Evolutionary conservation across 2,888 invertebrate genomes (phyloP).

Genomic region (Dendrolimus pini): DNA sequence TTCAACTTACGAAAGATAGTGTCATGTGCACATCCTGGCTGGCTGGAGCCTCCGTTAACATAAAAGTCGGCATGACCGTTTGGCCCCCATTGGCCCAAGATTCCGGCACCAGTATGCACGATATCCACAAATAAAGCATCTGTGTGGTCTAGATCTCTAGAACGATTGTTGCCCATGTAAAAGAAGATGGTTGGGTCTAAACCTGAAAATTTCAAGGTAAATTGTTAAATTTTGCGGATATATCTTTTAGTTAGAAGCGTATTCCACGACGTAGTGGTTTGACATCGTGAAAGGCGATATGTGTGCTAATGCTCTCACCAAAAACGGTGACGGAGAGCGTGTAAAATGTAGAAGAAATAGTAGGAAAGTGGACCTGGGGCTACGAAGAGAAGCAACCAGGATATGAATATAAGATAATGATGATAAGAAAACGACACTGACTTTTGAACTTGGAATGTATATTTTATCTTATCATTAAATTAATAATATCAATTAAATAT

Average conservation of each 20-base stretch:
- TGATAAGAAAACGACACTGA: too few species aligned
- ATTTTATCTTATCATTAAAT: neutral
- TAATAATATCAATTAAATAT: neutral
- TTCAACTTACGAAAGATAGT: constrained; percentile 85
- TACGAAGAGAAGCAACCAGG: too few species aligned
- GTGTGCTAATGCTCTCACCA: too few species aligned
- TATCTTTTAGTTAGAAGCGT: too few species aligned
- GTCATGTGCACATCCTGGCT: constrained; percentile 89
- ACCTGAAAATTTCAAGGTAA: constrained; percentile 55
- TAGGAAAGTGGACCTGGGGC: too few species aligned
- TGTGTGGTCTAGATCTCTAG: constrained; percentile 85
- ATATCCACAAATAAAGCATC: constrained; percentile 91
- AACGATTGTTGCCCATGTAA: constrained; percentile 88
- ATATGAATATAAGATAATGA: too few species aligned
- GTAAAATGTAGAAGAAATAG: too few species aligned
- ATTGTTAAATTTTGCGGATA: too few species aligned
- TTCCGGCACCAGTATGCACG: constrained; percentile 90
- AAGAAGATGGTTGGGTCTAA: constrained; percentile 91
- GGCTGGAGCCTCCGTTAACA: constrained; percentile 91
- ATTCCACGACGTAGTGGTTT: too few species aligned
- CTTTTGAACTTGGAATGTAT: too few species aligned
- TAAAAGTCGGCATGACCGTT: constrained; percentile 93
- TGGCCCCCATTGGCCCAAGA: constrained; percentile 92
- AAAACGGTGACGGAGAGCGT: too few species aligned
- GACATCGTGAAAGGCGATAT: too few species aligned